A percentile compares a stretch with the other conserved stretches of the same genome.
Evolutionary conservation across 2,797 vertebrate genomes (phyloP).

Genomic region (Sparus aurata): DNA sequence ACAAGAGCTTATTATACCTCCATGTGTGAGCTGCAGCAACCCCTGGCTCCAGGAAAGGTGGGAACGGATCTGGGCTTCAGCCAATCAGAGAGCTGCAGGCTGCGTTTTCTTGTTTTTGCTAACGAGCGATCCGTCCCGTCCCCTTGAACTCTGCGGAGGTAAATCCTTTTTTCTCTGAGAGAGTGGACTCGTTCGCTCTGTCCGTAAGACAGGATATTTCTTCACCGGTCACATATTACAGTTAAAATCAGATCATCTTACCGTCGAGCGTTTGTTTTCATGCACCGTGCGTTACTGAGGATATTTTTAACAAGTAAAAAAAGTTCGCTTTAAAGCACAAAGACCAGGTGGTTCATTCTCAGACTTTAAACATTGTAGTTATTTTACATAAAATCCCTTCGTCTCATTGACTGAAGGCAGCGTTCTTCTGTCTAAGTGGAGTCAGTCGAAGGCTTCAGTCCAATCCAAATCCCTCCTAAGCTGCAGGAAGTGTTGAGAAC

Average conservation of each 20-base stretch:
- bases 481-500: constrained; percentile 63
- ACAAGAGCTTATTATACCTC: constrained; percentile 79
- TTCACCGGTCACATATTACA: constrained; percentile 57
- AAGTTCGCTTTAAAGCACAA: constrained; percentile 46
- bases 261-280: constrained; percentile 56
- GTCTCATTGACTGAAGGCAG: constrained; percentile 38
- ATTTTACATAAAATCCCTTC: constrained; percentile 53
- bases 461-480: constrained; percentile 61
- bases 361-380: constrained; percentile 53
- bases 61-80: constrained; percentile 58
- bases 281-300: constrained; percentile 55
- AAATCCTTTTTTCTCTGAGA: constrained; percentile 57
- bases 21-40: constrained; percentile 72
- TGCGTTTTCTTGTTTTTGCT: constrained; percentile 36
- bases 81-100: constrained; percentile 65
- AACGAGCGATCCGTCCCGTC: constrained; percentile 48
- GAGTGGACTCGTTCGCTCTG: constrained; percentile 59
- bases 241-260: constrained; percentile 59
- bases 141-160: constrained; percentile 53
- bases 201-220: constrained; percentile 48
- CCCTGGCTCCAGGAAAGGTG: constrained; percentile 67
- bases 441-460: constrained; percentile 51
- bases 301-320: constrained; percentile 28
- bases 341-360: constrained; percentile 52
- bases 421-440: constrained; percentile 44